phyloP scores from a whole-genome alignment of 2,797 vertebrate genomes.

The Sebastes aleutianus region DNA sequence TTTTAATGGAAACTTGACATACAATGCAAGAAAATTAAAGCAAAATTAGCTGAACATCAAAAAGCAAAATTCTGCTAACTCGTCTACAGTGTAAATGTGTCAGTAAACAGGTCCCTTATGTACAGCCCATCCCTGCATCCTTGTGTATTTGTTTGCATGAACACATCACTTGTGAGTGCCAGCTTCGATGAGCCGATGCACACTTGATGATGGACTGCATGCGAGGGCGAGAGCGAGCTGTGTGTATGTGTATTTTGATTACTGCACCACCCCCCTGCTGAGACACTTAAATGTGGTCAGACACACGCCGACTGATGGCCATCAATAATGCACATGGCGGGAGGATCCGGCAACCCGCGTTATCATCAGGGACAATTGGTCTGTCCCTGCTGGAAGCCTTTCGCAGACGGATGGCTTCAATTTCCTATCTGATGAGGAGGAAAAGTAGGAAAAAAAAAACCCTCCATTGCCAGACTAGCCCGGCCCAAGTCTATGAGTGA shows the following conservation, averaged over 20 bases:
- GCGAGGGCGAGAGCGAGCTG: constrained; percentile 6
- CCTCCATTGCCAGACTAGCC: background rate
- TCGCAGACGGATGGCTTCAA: constrained; percentile 75
- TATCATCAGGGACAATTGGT: constrained; percentile 64
- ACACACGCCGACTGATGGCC: constrained; percentile 68
- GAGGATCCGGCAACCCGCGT: constrained; percentile 51
- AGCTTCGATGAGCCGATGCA: constrained; percentile 39
- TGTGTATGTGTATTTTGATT: constrained; percentile 64
- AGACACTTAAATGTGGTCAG: constrained; percentile 80
- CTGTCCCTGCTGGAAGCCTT: constrained; percentile 63
- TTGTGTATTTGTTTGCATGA: constrained; percentile 51
- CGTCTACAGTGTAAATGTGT: background rate
- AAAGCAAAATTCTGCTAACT: background rate
- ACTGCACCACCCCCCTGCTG: constrained; percentile 54
- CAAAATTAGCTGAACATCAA: background rate
- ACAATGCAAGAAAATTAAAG: background rate
- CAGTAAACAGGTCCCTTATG: background rate
- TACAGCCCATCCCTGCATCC: background rate
- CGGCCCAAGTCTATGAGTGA: constrained; percentile 33
- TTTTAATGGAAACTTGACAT: background rate
- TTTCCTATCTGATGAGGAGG: constrained; percentile 65
- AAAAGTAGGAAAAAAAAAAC: background rate
- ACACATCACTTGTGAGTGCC: constrained; percentile 59
- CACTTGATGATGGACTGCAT: constrained; percentile 39
- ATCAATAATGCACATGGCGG: constrained; percentile 81